These are phyloP conservation scores for Rhinogobius similis DNA, from an alignment of 2,113 vertebrate species.

Conservation along the genomic window DNA sequence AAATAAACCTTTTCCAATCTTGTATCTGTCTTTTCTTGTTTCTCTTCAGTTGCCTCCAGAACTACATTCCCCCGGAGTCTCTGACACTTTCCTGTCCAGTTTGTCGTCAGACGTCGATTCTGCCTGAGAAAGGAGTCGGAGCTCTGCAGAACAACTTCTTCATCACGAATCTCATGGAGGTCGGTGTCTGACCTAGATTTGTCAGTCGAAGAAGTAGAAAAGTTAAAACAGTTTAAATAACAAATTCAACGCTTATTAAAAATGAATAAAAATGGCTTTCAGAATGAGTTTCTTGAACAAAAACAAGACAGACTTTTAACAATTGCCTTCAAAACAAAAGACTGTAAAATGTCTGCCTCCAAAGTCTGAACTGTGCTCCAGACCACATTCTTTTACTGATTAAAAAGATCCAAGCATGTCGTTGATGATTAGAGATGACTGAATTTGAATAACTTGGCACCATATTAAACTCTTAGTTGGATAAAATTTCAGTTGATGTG, in stretches of 20 bases:
- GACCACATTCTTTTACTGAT: too few relatives aligned
- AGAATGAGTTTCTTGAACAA: too few relatives aligned
- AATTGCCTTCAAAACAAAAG: too few relatives aligned
- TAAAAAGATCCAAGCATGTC: too few relatives aligned
- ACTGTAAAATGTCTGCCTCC: too few relatives aligned
- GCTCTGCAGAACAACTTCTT: conserved; percentile 96
- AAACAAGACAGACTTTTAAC: too few relatives aligned
- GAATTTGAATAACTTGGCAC: too few relatives aligned
- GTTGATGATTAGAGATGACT: too few relatives aligned
- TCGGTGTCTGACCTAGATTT: conserved; percentile 26
- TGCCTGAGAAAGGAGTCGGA: conserved; percentile 89
- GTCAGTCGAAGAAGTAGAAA: not conserved
- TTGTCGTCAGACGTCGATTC: conserved; percentile 93
- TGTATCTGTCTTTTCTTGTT: not conserved
- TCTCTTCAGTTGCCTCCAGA: conserved; percentile 86
- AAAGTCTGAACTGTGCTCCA: too few relatives aligned
- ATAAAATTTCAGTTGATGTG: too few relatives aligned
- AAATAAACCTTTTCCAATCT: not conserved
- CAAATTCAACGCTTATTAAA: not conserved
- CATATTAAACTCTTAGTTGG: too few relatives aligned
- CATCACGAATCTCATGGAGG: conserved; percentile 97
- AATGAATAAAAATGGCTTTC: too few relatives aligned
- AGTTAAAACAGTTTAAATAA: not conserved
- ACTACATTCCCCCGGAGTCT: conserved; percentile 92
- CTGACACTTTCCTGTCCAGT: conserved; percentile 91